These are phyloP conservation scores for Meles meles DNA, from an alignment of 2,113 vertebrate species.

Conservation along the genomic window DNA sequence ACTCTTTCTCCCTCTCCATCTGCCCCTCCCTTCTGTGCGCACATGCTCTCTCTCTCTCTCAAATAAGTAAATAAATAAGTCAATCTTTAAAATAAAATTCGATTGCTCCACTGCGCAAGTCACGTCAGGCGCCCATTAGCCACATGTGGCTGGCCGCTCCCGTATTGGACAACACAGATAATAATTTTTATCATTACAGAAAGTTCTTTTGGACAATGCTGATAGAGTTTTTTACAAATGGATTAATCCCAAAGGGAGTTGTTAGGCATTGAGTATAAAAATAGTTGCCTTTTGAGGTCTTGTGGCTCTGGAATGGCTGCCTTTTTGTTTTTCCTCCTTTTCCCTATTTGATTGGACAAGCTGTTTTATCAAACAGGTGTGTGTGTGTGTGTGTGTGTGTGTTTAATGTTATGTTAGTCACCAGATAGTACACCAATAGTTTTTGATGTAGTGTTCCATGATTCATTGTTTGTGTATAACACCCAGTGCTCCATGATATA, in stretches of 20 bases:
- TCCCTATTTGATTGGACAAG: neutral
- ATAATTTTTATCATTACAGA: neutral
- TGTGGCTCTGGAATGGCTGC: neutral
- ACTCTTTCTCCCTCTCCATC: neutral
- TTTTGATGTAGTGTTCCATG: too few species aligned
- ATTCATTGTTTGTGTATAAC: too few species aligned
- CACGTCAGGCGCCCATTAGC: neutral
- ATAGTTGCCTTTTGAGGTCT: neutral
- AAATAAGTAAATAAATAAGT: neutral
- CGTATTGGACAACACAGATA: neutral
- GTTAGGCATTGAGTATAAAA: neutral
- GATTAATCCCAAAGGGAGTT: neutral
- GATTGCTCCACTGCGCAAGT: neutral
- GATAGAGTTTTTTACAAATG: neutral
- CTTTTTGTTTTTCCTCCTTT: neutral
- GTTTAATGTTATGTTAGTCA: too few species aligned
- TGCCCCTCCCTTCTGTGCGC: accelerated
- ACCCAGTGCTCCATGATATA: too few species aligned
- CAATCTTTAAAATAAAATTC: neutral
- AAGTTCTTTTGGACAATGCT: neutral
- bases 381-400: too few species aligned
- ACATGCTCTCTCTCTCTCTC: neutral
- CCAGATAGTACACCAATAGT: too few species aligned
- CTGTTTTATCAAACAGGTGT: neutral
- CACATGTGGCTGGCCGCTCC: neutral